Evolutionary conservation across 2,888 invertebrate genomes (phyloP), one percentile per base, ranked within the genome.

Genomic region (Agrotis exclamationis): DNA sequence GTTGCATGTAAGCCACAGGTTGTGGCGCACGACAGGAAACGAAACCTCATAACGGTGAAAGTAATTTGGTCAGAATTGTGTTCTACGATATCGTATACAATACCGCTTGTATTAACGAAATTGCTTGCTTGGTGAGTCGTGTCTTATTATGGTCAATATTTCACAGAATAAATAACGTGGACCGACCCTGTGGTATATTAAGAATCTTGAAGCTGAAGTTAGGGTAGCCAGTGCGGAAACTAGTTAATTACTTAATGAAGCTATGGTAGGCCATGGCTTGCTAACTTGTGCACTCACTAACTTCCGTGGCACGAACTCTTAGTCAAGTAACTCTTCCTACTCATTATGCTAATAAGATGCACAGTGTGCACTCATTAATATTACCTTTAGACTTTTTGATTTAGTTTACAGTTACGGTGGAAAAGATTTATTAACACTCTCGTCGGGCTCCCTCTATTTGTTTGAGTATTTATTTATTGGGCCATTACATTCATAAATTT

Each of bases 1-100:
- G 39, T 83, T 60, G 73, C 73, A 74, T 76, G 80, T 39, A 28
- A 56, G 59, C 70, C 51, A 67, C 73, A 69, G 59, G 70, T 76
- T 56, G 54, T 11, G 24, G 20, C 63, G 47, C 68, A 79, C 60
- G 72, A 54, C 67, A 73, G 80, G 70, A 79, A 75, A 74, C 58
- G 7, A 65, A 71, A 48, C 33, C 66, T 60, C 59, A 67, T 67
- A 74, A 62, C n/a, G 22, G 2, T 63, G 33, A 48, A 59, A 53
- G 48, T 64, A 62, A 74, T 74, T 79, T 70, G 39, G 56, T 57
- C 33, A 65, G 48, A 68, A 70, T 54, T 68, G 63, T 69, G 47
- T 69, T 70, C 18, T 39, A 53, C 63, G 22, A 63, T 66, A 48
- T 56, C 56, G 45, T 70, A 50, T 53, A 53, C 22, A 53, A 33